Conservation (phyloP, 2,113 vertebrate genomes). For the Nipponia nippon region DNA sequence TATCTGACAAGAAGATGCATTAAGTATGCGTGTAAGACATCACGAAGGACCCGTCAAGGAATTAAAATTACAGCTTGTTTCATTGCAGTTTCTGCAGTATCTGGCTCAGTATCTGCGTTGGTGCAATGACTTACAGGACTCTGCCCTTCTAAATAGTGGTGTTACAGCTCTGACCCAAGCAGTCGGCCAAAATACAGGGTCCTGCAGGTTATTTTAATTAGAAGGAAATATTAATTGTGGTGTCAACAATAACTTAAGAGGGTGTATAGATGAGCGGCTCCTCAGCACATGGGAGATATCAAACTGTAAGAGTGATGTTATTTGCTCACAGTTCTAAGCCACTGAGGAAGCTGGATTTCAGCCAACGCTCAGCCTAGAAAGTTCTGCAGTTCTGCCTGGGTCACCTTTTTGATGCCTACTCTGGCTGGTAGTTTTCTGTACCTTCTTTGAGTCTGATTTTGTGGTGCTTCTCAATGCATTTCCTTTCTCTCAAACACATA, state of each 20-base stretch:
- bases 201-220: background rate
- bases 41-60: accelerated
- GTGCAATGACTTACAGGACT: background rate
- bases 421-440: background rate
- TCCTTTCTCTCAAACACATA: background rate
- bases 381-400: background rate
- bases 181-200: background rate
- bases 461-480: background rate
- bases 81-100: background rate
- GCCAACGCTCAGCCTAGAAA: background rate
- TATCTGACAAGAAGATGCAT: background rate
- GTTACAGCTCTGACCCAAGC: background rate
- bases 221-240: background rate
- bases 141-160: background rate
- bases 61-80: background rate
- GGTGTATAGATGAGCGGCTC: background rate
- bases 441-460: background rate
- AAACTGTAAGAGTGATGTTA: background rate
- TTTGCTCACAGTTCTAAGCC: background rate
- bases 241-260: background rate
- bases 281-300: background rate
- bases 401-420: background rate
- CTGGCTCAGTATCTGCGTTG: background rate
- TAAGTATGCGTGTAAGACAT: background rate
- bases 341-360: background rate